A percentile compares a stretch with the other conserved stretches of the same genome.
Conservation (phyloP, 2,888 invertebrate genomes). For the Cyaniris semiargus region DNA sequence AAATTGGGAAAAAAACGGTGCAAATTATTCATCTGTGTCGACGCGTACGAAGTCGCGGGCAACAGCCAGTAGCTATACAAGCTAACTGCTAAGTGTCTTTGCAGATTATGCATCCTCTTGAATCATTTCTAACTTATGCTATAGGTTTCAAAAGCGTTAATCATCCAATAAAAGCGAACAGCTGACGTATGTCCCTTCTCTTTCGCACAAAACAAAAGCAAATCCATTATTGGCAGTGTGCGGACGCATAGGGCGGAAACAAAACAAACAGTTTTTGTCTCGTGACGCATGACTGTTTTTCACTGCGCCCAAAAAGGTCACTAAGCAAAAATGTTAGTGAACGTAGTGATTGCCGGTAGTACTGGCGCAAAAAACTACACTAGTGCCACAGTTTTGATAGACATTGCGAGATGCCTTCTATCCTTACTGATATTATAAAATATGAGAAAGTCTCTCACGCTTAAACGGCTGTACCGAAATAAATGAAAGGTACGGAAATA, state of each 20-base stretch:
- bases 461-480: too few relatives aligned
- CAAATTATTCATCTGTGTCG: neutral
- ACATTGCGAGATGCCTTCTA: too few relatives aligned
- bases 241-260: neutral
- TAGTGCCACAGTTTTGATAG: too few relatives aligned
- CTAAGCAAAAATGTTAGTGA: neutral
- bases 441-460: too few relatives aligned
- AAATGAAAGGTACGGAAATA: too few relatives aligned
- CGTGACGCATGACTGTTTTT: slow-evolving; percentile 15
- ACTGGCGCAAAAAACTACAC: neutral
- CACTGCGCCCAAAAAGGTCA: neutral
- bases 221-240: slow-evolving; percentile 13
- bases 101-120: neutral
- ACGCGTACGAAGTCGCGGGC: neutral
- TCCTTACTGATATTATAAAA: too few relatives aligned
- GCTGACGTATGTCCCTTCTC: slow-evolving; percentile 4
- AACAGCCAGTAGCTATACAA: neutral
- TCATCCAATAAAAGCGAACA: neutral
- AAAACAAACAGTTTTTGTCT: slow-evolving; percentile 1
- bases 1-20: neutral
- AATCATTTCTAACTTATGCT: neutral
- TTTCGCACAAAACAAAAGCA: slow-evolving; percentile 6
- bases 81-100: neutral
- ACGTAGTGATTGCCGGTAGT: slow-evolving; percentile 7
- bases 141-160: neutral